A percentile compares a stretch with the other conserved stretches of the same genome.
These are phyloP conservation scores for Oryctes rhinoceros DNA, from an alignment of 1,140 invertebrate species.

Conservation along the genomic window DNA sequence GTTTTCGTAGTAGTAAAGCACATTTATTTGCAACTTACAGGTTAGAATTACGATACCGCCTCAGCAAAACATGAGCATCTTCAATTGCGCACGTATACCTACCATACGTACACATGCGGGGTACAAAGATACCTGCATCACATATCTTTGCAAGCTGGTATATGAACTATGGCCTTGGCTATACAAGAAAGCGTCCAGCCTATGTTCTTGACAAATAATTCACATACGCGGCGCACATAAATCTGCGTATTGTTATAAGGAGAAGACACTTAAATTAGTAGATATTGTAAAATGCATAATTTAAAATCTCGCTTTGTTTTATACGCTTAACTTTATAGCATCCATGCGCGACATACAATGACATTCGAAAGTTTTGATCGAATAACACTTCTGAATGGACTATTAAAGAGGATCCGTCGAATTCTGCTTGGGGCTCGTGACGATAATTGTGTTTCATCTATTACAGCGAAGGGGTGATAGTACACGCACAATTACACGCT, in stretches of 20 bases:
- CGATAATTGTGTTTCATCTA: no score
- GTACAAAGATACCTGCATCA: not conserved
- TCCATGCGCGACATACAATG: not conserved
- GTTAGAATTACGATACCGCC: constrained; percentile 21
- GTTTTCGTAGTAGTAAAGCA: not conserved
- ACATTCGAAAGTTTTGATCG: not conserved
- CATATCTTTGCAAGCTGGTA: constrained; percentile 22
- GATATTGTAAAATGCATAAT: constrained; percentile 35
- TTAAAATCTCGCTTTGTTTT: constrained; percentile 28
- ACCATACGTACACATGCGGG: not conserved
- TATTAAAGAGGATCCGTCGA: no score
- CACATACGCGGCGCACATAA: constrained; percentile 27
- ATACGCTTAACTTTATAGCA: constrained; percentile 5
- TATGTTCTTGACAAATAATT: constrained; percentile 35
- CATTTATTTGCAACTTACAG: constrained; percentile 1
- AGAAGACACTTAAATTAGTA: constrained; percentile 36
- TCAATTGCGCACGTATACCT: constrained; percentile 4
- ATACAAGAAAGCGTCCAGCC: not conserved
- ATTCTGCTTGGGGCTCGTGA: no score
- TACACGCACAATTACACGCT: no score
- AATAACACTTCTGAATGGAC: no score
- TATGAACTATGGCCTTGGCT: constrained; percentile 30
- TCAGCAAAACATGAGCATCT: not conserved
- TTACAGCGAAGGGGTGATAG: no score
- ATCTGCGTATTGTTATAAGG: constrained; percentile 36